A percentile compares a stretch with the other conserved stretches of the same genome.
These are phyloP conservation scores for Dolichomitus sp. DNA, from an alignment of 2,888 invertebrate genomes.

Conservation along the genomic window DNA sequence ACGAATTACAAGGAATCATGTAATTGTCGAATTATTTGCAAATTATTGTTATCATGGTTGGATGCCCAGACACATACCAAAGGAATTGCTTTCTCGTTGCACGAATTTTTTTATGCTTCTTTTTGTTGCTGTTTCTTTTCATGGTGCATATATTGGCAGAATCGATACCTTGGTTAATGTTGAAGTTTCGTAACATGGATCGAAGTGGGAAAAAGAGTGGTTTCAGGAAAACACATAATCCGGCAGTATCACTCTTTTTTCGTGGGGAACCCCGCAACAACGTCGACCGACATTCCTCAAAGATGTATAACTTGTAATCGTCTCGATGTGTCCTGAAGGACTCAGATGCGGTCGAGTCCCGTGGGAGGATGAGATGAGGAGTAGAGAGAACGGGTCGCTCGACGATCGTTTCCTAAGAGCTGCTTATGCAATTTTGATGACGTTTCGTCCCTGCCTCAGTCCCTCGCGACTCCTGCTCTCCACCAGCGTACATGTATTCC, in stretches of 20 bases:
- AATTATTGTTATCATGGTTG: conserved; percentile 64
- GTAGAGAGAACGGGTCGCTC: conserved; percentile 60
- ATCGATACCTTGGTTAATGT: background rate
- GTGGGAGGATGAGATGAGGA: conserved; percentile 73
- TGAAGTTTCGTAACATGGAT: conserved; percentile 49
- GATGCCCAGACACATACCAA: conserved; percentile 19
- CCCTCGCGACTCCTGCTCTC: conserved; percentile 45
- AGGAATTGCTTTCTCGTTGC: conserved; percentile 12
- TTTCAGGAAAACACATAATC: conserved; percentile 8
- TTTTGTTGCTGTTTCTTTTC: conserved; percentile 4
- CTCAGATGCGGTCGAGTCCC: conserved; percentile 76
- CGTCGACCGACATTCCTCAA: conserved; percentile 68
- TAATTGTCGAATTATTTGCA: conserved; percentile 68
- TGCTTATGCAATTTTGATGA: conserved; percentile 85
- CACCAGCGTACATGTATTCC: conserved; percentile 71
- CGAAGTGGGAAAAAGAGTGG: background rate
- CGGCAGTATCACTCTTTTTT: background rate
- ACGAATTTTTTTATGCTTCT: conserved; percentile 17
- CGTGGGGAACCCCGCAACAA: conserved; percentile 23
- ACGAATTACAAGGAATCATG: conserved; percentile 63
- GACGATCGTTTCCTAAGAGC: conserved; percentile 85
- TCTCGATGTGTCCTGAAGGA: conserved; percentile 80
- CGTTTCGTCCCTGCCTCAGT: conserved; percentile 62
- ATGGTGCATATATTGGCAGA: background rate
- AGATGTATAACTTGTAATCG: conserved; percentile 83